Percentiles rank a stretch among this genome's conserved stretches.
phyloP scores from a whole-genome alignment of 2,888 invertebrate species.

The Dioctria linearis region DNA sequence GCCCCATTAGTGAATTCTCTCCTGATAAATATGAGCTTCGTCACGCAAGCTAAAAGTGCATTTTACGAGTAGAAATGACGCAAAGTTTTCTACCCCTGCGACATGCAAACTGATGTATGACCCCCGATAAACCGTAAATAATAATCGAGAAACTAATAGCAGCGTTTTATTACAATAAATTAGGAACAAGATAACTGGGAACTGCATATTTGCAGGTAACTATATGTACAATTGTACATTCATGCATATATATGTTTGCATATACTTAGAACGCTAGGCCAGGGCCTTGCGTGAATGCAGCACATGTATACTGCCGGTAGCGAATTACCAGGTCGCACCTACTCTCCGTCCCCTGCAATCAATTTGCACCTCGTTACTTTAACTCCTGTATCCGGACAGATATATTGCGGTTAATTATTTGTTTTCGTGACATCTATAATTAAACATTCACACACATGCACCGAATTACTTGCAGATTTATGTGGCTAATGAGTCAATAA shows the following conservation, averaged over 20 bases:
- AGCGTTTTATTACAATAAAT: constrained; percentile 66
- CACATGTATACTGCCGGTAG: constrained; percentile 2
- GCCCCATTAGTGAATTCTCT: constrained; percentile 37
- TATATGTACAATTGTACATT: too few relatives aligned
- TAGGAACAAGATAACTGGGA: constrained; percentile 59
- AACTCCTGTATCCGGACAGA: constrained; percentile 58
- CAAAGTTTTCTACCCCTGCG: constrained; percentile 14
- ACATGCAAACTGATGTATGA: constrained; percentile 63
- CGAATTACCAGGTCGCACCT: constrained; percentile 41
- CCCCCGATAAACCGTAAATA: constrained; percentile 65
- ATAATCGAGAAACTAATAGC: constrained; percentile 65
- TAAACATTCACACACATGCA: constrained; percentile 61
- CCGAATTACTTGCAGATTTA: constrained; percentile 59
- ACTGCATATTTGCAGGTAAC: constrained; percentile 23
- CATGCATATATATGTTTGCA: too few relatives aligned
- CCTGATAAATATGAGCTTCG: constrained; percentile 31
- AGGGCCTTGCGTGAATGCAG: background rate
- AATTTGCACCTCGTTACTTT: constrained; percentile 51
- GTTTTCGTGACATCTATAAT: constrained; percentile 64
- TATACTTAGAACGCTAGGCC: background rate
- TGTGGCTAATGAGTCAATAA: constrained; percentile 63
- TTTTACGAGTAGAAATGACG: background rate
- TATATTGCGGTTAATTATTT: constrained; percentile 63
- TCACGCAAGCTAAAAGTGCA: constrained; percentile 17
- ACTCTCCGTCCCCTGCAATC: constrained; percentile 29